Evolutionary conservation across 2,113 vertebrate species (phyloP), one percentile per base, ranked within the genome.

Genomic region (Ascaphus truei): DNA sequence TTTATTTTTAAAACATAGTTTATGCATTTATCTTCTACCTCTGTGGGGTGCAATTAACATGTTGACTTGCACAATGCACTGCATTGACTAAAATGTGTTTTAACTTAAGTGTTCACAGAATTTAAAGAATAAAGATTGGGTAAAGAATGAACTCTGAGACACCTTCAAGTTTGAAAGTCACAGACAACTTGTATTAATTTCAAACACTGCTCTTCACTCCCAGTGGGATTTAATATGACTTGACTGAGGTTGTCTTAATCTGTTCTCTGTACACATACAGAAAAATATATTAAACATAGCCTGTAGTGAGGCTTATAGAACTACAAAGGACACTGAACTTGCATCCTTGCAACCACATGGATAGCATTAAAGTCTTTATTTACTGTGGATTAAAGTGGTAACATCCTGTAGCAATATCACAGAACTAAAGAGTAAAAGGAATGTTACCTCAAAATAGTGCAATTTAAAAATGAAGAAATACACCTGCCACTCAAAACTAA

Each of bases 211-310:
- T 50, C 62, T 53, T 41, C 25, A 65, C 36, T 66, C 37, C 63
- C 63, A 43, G 39, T 12, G 51, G 34, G 63, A 55, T 26, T 23
- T 66, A 27, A 41, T 45, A 45, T 66, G 51, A 66, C 51, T 66
- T 56, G 36, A 66, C 51, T 31, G 63, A 43, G 51, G 37, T 41
- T 66, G 62, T 41, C 62, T 55, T 55, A 66, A 66, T 66, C 62
- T 55, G 20, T 55, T 66, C 26, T 66, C 50, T 30, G 23, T 52
- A 30, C 50, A 55, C 50, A 55, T n/a, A 55, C 34, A 56, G 25
- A 52, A 64, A 63, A 64, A 43, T 5, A 66, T 43, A 56, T 66
- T 31, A 66, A 56, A 56, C 37, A 27, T 66, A 30, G 34, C 62
- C 62, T 26, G 23, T 53, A 66, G 62, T 66, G 48, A 55, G 47